A percentile compares a stretch with the other conserved stretches of the same genome.
These are phyloP conservation scores for Orius laevigatus DNA, from an alignment of 1,140 invertebrate genomes.

Conservation along the genomic window DNA sequence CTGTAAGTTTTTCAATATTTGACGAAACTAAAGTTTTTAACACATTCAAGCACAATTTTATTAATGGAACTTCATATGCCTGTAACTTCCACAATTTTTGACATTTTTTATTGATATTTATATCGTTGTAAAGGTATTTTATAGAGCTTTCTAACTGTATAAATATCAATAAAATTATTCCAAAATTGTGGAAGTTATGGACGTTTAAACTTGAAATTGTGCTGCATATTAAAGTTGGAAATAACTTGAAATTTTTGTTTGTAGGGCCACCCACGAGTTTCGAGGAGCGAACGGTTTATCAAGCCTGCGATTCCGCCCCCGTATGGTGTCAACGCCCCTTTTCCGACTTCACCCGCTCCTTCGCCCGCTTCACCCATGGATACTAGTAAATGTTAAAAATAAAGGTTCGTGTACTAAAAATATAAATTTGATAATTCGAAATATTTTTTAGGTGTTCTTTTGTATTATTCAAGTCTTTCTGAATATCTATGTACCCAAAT, in stretches of 20 bases:
- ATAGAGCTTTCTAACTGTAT: no score
- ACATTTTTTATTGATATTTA: no score
- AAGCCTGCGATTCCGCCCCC: constrained; percentile 20
- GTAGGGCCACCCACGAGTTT: constrained; percentile 16
- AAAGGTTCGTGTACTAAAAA: background rate
- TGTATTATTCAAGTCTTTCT: no score
- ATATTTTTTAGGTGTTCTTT: no score
- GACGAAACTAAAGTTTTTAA: background rate
- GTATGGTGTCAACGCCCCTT: constrained; percentile 11
- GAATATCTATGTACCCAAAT: no score
- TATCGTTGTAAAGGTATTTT: no score
- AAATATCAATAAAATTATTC: no score
- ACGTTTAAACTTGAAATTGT: background rate
- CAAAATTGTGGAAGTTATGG: no score
- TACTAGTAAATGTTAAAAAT: constrained; percentile 18
- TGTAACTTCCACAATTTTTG: no score
- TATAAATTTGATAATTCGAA: no score
- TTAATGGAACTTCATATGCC: background rate
- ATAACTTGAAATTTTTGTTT: constrained; percentile 1
- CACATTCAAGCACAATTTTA: no score
- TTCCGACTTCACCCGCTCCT: constrained; percentile 16
- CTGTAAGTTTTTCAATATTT: background rate
- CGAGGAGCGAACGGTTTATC: constrained; percentile 18
- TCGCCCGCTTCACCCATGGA: constrained; percentile 21
- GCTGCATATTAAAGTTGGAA: background rate